Evolutionary conservation across 1,140 invertebrate genomes (phyloP), one percentile per base, ranked within the genome.

Genomic region (Geopemphigus sp.): DNA sequence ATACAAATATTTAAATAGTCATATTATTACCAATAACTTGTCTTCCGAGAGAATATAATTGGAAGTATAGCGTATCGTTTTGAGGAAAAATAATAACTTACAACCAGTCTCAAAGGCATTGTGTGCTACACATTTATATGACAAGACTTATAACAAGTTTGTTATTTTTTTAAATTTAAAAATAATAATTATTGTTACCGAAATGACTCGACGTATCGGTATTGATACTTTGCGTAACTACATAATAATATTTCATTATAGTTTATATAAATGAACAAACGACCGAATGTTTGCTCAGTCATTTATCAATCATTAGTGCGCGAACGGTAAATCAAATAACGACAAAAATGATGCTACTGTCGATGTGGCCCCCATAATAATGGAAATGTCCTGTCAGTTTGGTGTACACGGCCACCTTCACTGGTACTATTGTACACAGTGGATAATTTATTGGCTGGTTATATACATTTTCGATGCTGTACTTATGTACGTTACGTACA

Each of bases 251-350:
- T 72, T 72, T 72, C 50, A 54, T 72, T 72, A 53, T 24, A 54
- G 47, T 72, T 72, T 54, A 4, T 8, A 29, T 29, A 17, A 15
- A 14, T 24, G 66, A 70, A 24, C 24, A 54, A 54, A 54, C 68
- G 26, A 53, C 22, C 8, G 24, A 70, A 70, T 72, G 68, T 72
- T 72, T 54, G 68, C 68, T 24, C 47, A 72, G 68, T 72, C 68
- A 72, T 72, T 72, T 54, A 72, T 72, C 68, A 54, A 72, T 72
- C 68, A 54, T 72, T 72, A 54, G 47, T 29, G 68, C 29, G 26
- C 50, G 68, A 72, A 72, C 68, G 26, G 68, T 72, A 72, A 72
- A 72, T 72, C 68, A 72, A 72, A 72, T 72, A 72, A 72, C 68
- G 68, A 54, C 47, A 54, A 29, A 53, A 53, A 72, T 72, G 50